Conservation (phyloP, 2,888 invertebrate genomes). For the Drosophila pseudotakahashii region DNA sequence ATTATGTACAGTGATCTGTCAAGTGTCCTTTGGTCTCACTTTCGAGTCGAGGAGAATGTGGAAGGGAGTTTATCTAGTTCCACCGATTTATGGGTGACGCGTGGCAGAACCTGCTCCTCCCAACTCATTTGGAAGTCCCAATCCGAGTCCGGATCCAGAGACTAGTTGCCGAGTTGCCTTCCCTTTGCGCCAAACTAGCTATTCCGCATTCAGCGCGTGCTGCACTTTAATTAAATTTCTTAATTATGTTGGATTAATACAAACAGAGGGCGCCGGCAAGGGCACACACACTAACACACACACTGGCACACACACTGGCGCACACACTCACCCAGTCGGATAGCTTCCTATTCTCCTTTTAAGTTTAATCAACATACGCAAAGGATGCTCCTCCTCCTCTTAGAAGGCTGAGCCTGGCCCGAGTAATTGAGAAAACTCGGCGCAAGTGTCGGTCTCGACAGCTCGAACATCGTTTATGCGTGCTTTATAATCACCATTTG, state of each 20-base stretch:
- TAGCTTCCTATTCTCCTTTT: slow-evolving; percentile 70
- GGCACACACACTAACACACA: slow-evolving; percentile 25
- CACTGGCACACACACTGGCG: slow-evolving; percentile 12
- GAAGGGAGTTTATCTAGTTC: neutral
- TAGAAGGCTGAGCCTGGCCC: slow-evolving; percentile 22
- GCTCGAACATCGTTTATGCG: slow-evolving; percentile 15
- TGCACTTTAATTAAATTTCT: slow-evolving; percentile 78
- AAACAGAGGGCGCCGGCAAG: slow-evolving; percentile 38
- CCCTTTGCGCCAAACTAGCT: slow-evolving; percentile 23
- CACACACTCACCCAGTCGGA: slow-evolving; percentile 54
- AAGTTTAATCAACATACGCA: slow-evolving; percentile 73
- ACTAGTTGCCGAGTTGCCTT: slow-evolving; percentile 1
- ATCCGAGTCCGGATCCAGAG: neutral
- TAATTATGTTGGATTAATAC: slow-evolving; percentile 77
- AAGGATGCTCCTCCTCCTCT: slow-evolving; percentile 11
- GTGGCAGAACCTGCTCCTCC: neutral
- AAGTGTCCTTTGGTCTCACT: neutral
- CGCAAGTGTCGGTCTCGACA: slow-evolving; percentile 57
- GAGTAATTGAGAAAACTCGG: slow-evolving; percentile 76
- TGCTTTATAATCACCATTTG: neutral
- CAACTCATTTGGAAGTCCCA: neutral
- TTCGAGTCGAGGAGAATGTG: neutral
- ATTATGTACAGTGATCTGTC: too few relatives aligned
- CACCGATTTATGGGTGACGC: neutral
- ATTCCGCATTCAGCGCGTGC: slow-evolving; percentile 71